Evolutionary conservation across 1,140 invertebrate species (phyloP), one percentile per base, ranked within the genome.

Genomic region (Dryas iulia): DNA sequence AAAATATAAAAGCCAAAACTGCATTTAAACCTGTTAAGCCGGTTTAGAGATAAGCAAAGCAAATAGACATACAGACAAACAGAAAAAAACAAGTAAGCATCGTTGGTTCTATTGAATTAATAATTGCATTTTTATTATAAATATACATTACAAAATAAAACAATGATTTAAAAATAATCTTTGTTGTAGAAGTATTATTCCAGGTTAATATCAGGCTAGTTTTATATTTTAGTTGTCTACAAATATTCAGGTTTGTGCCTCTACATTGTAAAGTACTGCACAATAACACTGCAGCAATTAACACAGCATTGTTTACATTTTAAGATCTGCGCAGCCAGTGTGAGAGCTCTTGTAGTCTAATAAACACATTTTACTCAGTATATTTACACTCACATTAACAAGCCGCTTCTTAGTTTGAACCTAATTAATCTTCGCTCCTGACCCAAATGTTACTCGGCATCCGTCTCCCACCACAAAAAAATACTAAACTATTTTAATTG

Each of bases 401-500:
- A 76, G 74, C 72, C 71, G 73, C 73, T 69, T 76, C 78, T 81
- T 80, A 76, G 84, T 81, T 87, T 76, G 72, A 86, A 83, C 70
- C 78, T 71, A 84, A 84, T 86, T 86, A 87, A 85, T 85, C 81
- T 79, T 80, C 78, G 68, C 74, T 79, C 69, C 72, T 83, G 80
- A 75, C 82, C 82, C 68, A 87, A 84, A 87, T 87, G 84, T 78
- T 78, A 83, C 83, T 83, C 80, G 77, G 70, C 79, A 85, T 82
- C 79, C 82, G 83, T 85, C 78, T 74, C 71, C 66, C 58, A 69
- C 64, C 67, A 89, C 77, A 89, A 89, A 89, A 88, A 87, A 80
- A 74, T 73, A 77, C 82, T 77, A 71, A 89, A 73, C 87, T 87
- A 91, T 89, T 89, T 89, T 91, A 91, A 91, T 91, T 91, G 83